Conservation (phyloP, 2,888 invertebrate species). For the Cephalotes varians region DNA sequence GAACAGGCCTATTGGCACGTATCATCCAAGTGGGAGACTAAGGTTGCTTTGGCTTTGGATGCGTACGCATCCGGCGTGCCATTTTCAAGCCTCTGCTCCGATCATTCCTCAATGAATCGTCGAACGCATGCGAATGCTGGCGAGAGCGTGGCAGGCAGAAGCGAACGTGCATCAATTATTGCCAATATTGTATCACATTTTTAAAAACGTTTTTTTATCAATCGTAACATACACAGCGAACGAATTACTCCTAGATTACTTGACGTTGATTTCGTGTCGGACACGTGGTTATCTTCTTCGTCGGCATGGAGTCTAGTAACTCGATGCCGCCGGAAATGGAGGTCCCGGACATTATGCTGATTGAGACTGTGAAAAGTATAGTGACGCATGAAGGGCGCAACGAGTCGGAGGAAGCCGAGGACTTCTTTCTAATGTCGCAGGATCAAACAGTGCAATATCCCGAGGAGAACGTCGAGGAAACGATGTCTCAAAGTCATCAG, state of each 20-base stretch:
- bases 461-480: conserved; percentile 35
- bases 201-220: too few species aligned
- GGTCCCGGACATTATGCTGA: conserved; percentile 69
- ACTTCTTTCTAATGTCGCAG: conserved; percentile 68
- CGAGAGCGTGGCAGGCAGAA: not conserved
- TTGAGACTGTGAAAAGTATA: conserved; percentile 71
- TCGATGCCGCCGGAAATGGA: conserved; percentile 66
- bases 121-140: not conserved
- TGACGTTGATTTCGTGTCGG: not conserved
- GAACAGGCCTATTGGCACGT: too few species aligned
- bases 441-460: conserved; percentile 54
- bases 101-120: not conserved
- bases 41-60: not conserved
- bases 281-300: conserved; percentile 11
- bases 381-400: conserved; percentile 56
- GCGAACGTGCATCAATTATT: not conserved
- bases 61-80: not conserved
- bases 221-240: not conserved
- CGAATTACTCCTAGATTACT: not conserved
- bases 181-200: not conserved
- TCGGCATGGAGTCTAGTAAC: conserved; percentile 70
- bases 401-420: conserved; percentile 65
- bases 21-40: not conserved
- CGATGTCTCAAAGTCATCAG: not conserved
- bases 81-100: not conserved